Evolutionary conservation across 2,888 invertebrate genomes (phyloP).

Genomic region (Gastrophysa polygoni): DNA sequence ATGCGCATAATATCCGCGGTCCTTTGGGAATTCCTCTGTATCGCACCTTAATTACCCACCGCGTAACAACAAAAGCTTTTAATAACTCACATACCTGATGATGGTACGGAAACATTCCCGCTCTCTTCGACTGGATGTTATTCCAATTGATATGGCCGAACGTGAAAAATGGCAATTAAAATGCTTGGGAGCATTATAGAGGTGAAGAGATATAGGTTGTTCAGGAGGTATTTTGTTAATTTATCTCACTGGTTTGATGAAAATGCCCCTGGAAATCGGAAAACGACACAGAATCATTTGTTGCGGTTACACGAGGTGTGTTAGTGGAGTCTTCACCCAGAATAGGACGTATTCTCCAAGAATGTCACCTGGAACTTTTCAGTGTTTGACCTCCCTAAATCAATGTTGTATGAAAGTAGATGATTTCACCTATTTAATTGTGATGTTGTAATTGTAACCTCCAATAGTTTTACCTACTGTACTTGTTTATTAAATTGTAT

Average conservation of each 20-base stretch:
- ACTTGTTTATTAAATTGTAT: too few species aligned
- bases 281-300: too few species aligned
- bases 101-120: constrained; percentile 32
- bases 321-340: too few species aligned
- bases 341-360: too few species aligned
- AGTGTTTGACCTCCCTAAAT: too few species aligned
- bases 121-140: constrained; percentile 26
- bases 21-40: constrained; percentile 44
- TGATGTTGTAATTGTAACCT: too few species aligned
- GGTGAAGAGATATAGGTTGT: background rate
- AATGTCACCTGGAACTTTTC: too few species aligned
- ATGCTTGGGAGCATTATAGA: constrained; percentile 19
- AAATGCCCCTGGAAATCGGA: background rate
- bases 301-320: too few species aligned
- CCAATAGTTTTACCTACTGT: too few species aligned
- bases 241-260: background rate
- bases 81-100: constrained; percentile 52
- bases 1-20: constrained; percentile 46
- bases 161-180: constrained; percentile 38
- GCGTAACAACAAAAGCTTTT: constrained; percentile 48
- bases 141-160: constrained; percentile 28
- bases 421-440: too few species aligned
- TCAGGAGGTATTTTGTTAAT: background rate
- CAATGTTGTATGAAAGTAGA: too few species aligned
- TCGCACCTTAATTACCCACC: constrained; percentile 50